Percentiles rank a stretch among this genome's conserved stretches.
phyloP scores from a whole-genome alignment of 2,888 invertebrate species.

The Hemistola chrysoprasaria region DNA sequence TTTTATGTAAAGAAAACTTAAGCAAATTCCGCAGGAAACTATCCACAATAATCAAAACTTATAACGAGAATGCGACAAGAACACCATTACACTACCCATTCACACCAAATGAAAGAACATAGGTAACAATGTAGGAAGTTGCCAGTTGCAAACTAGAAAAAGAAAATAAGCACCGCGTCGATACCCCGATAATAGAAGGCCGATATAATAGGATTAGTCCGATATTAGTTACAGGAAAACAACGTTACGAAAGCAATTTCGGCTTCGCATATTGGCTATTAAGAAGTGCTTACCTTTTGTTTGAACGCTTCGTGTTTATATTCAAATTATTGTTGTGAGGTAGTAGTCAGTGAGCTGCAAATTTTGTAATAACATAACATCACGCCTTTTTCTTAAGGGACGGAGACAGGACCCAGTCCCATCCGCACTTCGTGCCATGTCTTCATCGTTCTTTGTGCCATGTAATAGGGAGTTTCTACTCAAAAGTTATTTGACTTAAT shows the following conservation, averaged over 20 bases:
- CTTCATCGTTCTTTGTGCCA: too few relatives aligned
- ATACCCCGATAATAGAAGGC: slow-evolving; percentile 46
- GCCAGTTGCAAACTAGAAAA: slow-evolving; percentile 35
- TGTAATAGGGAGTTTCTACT: too few relatives aligned
- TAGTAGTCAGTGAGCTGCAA: too few relatives aligned
- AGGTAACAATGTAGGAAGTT: too few relatives aligned
- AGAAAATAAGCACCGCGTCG: slow-evolving; percentile 39
- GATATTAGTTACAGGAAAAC: slow-evolving; percentile 75
- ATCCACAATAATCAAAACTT: slow-evolving; percentile 11
- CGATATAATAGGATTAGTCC: slow-evolving; percentile 67
- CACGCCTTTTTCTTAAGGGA: too few relatives aligned
- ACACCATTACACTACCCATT: slow-evolving; percentile 21
- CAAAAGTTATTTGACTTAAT: too few relatives aligned
- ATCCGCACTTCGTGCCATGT: too few relatives aligned
- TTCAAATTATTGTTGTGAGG: slow-evolving; percentile 21
- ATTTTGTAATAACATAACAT: too few relatives aligned
- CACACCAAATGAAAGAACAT: slow-evolving; percentile 22
- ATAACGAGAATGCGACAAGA: slow-evolving; percentile 16
- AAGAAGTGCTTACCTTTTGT: slow-evolving; percentile 49
- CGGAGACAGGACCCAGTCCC: too few relatives aligned
- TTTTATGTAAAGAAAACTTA: background rate
- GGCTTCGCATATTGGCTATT: slow-evolving; percentile 80
- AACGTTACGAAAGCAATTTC: slow-evolving; percentile 78
- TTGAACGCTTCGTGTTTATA: slow-evolving; percentile 35
- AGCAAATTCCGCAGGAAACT: slow-evolving; percentile 1